A percentile compares a stretch with the other conserved stretches of the same genome.
These are phyloP conservation scores for Suillia variegata DNA, from an alignment of 2,888 invertebrate species.

Conservation along the genomic window DNA sequence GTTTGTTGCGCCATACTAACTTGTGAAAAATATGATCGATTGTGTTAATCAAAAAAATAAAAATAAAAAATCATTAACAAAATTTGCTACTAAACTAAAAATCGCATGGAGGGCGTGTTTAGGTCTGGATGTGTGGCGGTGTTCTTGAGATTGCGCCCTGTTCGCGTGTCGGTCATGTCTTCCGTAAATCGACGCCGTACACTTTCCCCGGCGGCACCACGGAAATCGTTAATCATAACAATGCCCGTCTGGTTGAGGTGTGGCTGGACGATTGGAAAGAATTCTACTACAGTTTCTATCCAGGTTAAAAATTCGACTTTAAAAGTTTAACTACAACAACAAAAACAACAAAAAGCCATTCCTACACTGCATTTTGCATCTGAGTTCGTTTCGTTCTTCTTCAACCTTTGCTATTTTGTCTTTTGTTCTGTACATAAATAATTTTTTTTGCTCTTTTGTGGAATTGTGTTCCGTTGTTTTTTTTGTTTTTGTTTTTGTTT, in stretches of 20 bases:
- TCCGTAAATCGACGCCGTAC: conserved; percentile 97
- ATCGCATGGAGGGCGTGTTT: conserved; percentile 4
- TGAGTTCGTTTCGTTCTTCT: background rate
- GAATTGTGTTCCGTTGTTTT: too few species aligned
- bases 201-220: conserved; percentile 97
- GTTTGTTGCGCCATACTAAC: conserved; percentile 18
- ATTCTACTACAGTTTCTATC: conserved; percentile 98
- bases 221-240: conserved; percentile 98
- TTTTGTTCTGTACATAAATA: background rate
- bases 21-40: too few species aligned
- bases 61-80: conserved; percentile 14
- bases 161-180: conserved; percentile 94
- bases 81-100: background rate
- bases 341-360: conserved; percentile 15
- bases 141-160: conserved; percentile 92
- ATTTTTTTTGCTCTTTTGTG: too few species aligned
- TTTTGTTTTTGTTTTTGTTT: background rate
- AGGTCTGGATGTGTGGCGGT: conserved; percentile 99
- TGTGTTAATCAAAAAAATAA: conserved; percentile 8
- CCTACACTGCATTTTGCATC: background rate
- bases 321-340: background rate
- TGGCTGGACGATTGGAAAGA: conserved; percentile 99
- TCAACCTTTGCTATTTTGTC: background rate
- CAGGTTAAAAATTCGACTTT: conserved; percentile 70
- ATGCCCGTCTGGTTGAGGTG: conserved; percentile 96